Evolutionary conservation across 2,113 vertebrate species (phyloP).

Genomic region (Pelmatolapia mariae): DNA sequence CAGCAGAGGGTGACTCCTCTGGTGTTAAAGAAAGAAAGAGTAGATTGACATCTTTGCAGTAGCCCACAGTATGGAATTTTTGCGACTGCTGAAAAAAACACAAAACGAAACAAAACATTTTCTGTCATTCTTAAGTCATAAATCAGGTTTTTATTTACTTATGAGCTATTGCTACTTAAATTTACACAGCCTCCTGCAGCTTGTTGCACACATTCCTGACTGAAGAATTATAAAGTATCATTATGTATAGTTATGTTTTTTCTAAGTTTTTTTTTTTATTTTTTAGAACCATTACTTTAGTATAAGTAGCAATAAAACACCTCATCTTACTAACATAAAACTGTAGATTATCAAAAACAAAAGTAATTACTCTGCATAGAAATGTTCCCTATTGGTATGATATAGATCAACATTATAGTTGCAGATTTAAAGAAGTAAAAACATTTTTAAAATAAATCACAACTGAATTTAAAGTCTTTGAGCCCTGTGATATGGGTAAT

Average conservation of each 20-base stretch:
- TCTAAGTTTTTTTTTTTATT: background rate
- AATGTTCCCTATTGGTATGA: background rate
- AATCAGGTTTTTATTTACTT: background rate
- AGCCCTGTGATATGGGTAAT: background rate
- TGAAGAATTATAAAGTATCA: background rate
- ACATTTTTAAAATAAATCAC: background rate
- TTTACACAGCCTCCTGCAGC: background rate
- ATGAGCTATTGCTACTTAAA: background rate
- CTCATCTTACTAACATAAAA: background rate
- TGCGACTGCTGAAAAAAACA: background rate
- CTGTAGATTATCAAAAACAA: background rate
- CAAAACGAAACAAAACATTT: background rate
- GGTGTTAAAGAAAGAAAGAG: background rate
- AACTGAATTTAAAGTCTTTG: background rate
- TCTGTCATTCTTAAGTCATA: background rate
- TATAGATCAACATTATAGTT: background rate
- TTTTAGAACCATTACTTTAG: background rate
- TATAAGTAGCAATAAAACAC: background rate
- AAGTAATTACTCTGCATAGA: background rate
- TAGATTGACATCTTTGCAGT: background rate
- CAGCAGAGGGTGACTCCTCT: background rate
- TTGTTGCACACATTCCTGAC: background rate
- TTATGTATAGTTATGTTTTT: background rate
- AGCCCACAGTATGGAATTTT: background rate
- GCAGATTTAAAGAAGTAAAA: background rate